Base-by-base conservation (phyloP, 2,888 invertebrate species). In the Tenodera sinensis region DNA sequence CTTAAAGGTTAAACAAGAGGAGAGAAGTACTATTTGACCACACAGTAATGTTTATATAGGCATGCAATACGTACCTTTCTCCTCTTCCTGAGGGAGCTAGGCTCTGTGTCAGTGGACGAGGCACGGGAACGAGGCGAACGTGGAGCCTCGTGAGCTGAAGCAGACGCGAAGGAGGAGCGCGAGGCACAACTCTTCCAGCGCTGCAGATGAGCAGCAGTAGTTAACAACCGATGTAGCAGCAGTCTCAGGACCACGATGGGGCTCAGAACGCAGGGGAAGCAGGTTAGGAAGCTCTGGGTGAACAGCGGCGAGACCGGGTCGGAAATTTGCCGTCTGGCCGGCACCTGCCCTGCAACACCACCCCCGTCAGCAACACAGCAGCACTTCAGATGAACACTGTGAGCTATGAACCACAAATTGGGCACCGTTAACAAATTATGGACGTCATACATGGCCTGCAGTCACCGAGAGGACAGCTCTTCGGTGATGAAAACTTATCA, bases 201-300 rank as follows among this genome's bases (percentile, higher is more conserved):
- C 92, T 92, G 92, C 89, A 94, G 92, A 82, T 92, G 92, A 82
- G 94, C 93, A 88, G 93, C 92, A 89, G 94, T 94, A 85, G 94
- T 94, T 89, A 95, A 94, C 90, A 95, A 93, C 89, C 94, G 93
- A 92, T 95, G 95, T 90, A 94, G 94, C 54, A 95, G 93, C 85
- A 95, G 93, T 30, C 95, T 92, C 83, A 95, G 92, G 83, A 95
- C 92, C 88, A 95, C 94, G 81, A 95, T 93, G 2, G 95, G 95
- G 92, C 94, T 94, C 88, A 95, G 93, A 15, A 94, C 93, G 91
- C 94, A 92, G 3, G 95, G 94, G 90, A 94, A 93, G 90, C 93
- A 93, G 34, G 93, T 92, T 90, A 93, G 92, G 91, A 93, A 93
- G 89, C 92, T 92, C 90, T 92, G 92, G 54, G 92, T 93, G 91